phyloP scores from a whole-genome alignment of 2,888 invertebrate species.

The Cylloceria caligata region DNA sequence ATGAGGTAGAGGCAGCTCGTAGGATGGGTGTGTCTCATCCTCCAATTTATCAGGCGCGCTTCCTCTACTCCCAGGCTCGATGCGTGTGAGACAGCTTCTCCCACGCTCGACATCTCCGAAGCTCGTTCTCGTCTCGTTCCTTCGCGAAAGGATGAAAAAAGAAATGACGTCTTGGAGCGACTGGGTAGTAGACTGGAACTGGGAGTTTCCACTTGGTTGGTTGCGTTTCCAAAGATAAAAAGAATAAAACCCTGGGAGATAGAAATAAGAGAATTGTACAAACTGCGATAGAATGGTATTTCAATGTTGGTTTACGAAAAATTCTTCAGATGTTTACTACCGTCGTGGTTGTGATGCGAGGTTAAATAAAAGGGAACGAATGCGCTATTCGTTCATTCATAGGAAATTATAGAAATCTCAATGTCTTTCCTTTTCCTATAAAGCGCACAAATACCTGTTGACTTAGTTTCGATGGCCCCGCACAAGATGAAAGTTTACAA shows the following conservation, averaged over 20 bases:
- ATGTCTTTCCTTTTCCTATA: background rate
- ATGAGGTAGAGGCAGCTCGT: conserved; percentile 3
- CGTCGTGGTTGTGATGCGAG: background rate
- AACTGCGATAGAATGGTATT: conserved; percentile 10
- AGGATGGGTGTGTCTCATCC: conserved; percentile 38
- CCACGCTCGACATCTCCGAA: conserved; percentile 35
- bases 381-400: background rate
- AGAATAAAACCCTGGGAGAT: conserved; percentile 20
- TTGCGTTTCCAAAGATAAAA: conserved; percentile 39
- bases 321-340: background rate
- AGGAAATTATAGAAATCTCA: conserved; percentile 33
- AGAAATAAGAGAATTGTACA: conserved; percentile 25
- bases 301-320: conserved; percentile 16
- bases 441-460: conserved; percentile 1
- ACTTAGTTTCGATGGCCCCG: background rate
- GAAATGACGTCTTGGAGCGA: background rate
- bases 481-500: background rate
- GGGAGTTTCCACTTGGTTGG: conserved; percentile 53
- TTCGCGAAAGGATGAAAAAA: conserved; percentile 5
- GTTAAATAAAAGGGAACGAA: background rate
- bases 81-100: conserved; percentile 43
- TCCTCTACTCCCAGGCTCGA: conserved; percentile 4
- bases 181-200: conserved; percentile 6
- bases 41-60: conserved; percentile 37
- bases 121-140: conserved; percentile 49